Evolutionary conservation across 2,113 vertebrate genomes (phyloP), one percentile per base, ranked within the genome.

Genomic region (Upupa epops): DNA sequence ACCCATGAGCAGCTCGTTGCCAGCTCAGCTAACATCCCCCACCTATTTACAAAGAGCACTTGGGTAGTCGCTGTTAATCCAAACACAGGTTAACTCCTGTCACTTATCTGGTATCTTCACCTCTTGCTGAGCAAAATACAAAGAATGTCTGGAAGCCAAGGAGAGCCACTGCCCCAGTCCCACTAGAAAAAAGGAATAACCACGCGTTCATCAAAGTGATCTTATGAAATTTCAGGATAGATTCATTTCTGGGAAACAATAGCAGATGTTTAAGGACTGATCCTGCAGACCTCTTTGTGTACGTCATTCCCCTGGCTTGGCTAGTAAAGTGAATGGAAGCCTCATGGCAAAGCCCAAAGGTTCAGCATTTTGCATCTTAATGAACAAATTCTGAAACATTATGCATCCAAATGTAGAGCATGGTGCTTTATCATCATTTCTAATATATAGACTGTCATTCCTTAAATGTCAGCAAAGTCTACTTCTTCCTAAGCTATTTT

Each of bases 151-250:
- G 89, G 72, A 93, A 85, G 59, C 24, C 59, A 88, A 80, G 32
- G 49, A 84, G 21, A 84, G 54, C 17, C 37, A 88, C 60, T 40
- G 65, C 42, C 1, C 3, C 37, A 34, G 64, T 74, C 25, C 64
- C 74, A 83, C 89, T 95, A 92, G 81, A 90, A 88, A 89, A 92
- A 78, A 90, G 58, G 88, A 94, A 93, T 72, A 92, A 90, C 42
- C 83, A 88, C 84, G 61, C 73, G 86, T 96, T 68, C 82, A 95
- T 93, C 90, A 94, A 79, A 45, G 17, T 13, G 42, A 70, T 79
- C 68, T 79, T 87, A 89, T n/a, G 71, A 90, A 91, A 90, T 34
- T 75, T 11, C 54, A 78, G 73, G 48, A 61, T 60, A 16, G 54
- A 88, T 61, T 92, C 1, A 45, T 55, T 86, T 82, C 86, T 84